These are phyloP conservation scores for Lampris megalopsis DNA, from an alignment of 2,113 vertebrate genomes.

Conservation along the genomic window DNA sequence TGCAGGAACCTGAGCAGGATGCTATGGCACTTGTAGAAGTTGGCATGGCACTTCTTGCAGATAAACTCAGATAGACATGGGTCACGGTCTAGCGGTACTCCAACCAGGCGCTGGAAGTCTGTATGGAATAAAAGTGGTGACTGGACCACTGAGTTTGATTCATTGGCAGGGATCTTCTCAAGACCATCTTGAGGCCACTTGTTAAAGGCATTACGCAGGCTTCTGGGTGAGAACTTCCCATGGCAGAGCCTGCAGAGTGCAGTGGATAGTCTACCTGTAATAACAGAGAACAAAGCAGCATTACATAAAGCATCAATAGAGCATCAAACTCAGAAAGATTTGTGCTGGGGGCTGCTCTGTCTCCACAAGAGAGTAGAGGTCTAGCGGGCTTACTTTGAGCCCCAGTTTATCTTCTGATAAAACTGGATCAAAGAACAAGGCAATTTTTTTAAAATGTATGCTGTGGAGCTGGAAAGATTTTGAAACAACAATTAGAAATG, in stretches of 20 bases:
- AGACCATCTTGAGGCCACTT: conserved; percentile 74
- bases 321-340: background rate
- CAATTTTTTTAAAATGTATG: background rate
- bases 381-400: no score
- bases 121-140: conserved; percentile 85
- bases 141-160: conserved; percentile 66
- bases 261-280: conserved; percentile 80
- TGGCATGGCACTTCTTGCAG: conserved; percentile 93
- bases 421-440: background rate
- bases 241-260: conserved; percentile 94
- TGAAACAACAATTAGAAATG: no score
- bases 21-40: conserved; percentile 95
- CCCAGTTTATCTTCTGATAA: background rate
- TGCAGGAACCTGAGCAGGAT: conserved; percentile 90
- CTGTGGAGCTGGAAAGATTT: background rate
- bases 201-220: conserved; percentile 88
- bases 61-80: conserved; percentile 88
- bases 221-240: conserved; percentile 91
- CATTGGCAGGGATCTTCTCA: conserved; percentile 49
- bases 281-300: background rate
- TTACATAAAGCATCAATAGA: background rate
- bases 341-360: no score
- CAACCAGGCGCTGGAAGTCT: conserved; percentile 93
- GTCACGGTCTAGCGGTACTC: conserved; percentile 88
- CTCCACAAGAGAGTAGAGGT: no score